Evolutionary conservation across 2,888 invertebrate species (phyloP).

Genomic region (Drosophila cognata): DNA sequence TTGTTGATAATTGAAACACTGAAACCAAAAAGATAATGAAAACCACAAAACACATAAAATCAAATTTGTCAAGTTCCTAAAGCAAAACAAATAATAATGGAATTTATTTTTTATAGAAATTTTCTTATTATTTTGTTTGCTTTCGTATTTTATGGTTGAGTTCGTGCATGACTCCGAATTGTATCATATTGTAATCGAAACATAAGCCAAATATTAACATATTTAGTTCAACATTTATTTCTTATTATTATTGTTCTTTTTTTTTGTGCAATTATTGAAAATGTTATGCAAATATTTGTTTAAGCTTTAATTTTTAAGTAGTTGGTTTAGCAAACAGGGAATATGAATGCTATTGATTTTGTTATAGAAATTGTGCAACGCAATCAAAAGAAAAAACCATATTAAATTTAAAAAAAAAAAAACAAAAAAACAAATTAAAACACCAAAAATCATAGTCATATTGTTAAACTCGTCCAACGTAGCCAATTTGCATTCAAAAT

Average conservation of each 20-base stretch:
- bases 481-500: slow-evolving; percentile 59
- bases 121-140: slow-evolving; percentile 20
- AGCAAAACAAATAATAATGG: slow-evolving; percentile 31
- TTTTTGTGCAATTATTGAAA: slow-evolving; percentile 43
- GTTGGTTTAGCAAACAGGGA: slow-evolving; percentile 33
- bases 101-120: slow-evolving; percentile 21
- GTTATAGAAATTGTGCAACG: slow-evolving; percentile 9
- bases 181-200: slow-evolving; percentile 49
- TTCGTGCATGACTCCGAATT: slow-evolving; percentile 3
- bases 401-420: slow-evolving; percentile 2
- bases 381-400: not conserved
- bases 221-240: slow-evolving; percentile 40
- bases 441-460: slow-evolving; percentile 33
- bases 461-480: slow-evolving; percentile 51
- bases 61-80: slow-evolving; percentile 50
- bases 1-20: slow-evolving; percentile 43
- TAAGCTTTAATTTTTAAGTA: slow-evolving; percentile 25
- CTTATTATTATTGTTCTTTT: slow-evolving; percentile 15
- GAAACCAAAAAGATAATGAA: slow-evolving; percentile 40
- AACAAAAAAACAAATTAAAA: not conserved
- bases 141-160: slow-evolving; percentile 6
- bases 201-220: slow-evolving; percentile 57
- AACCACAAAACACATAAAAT: slow-evolving; percentile 16
- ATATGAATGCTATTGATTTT: slow-evolving; percentile 13
- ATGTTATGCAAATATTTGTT: slow-evolving; percentile 35